phyloP scores from a whole-genome alignment of 2,888 invertebrate genomes.

The Scaptomyza polygonia region DNA sequence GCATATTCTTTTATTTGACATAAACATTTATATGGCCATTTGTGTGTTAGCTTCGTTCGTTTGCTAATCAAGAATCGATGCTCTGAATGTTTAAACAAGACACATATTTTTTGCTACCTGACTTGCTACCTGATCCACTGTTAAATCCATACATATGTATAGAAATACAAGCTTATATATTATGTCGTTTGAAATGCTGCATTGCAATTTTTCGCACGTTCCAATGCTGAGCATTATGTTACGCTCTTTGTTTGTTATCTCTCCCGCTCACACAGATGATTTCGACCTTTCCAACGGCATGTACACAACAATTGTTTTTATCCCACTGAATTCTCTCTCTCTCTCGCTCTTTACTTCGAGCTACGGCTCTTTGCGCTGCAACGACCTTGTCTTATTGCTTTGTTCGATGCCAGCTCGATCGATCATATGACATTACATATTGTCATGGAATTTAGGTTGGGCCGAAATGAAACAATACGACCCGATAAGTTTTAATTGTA shows the following conservation, averaged over 20 bases:
- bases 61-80: slow-evolving; percentile 27
- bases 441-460: slow-evolving; percentile 71
- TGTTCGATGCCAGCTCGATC: slow-evolving; percentile 52
- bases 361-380: slow-evolving; percentile 23
- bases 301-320: slow-evolving; percentile 6
- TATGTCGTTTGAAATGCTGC: slow-evolving; percentile 34
- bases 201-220: slow-evolving; percentile 71
- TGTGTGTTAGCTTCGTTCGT: not conserved
- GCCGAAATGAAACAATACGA: slow-evolving; percentile 35
- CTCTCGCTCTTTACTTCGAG: slow-evolving; percentile 27
- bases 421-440: slow-evolving; percentile 70
- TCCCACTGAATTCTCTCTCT: not conserved
- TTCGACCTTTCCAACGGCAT: slow-evolving; percentile 31
- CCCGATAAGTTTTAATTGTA: slow-evolving; percentile 51
- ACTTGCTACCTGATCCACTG: slow-evolving; percentile 32
- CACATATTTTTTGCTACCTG: slow-evolving; percentile 41
- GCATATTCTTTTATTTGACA: slow-evolving; percentile 19
- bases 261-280: slow-evolving; percentile 7
- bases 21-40: slow-evolving; percentile 17
- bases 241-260: slow-evolving; percentile 6
- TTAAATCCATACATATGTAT: not conserved
- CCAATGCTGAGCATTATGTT: slow-evolving; percentile 27
- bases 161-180: not conserved
- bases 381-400: slow-evolving; percentile 69
- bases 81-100: slow-evolving; percentile 8